Evolutionary conservation across 2,888 invertebrate species (phyloP).

Genomic region (Chymomyza amoena): DNA sequence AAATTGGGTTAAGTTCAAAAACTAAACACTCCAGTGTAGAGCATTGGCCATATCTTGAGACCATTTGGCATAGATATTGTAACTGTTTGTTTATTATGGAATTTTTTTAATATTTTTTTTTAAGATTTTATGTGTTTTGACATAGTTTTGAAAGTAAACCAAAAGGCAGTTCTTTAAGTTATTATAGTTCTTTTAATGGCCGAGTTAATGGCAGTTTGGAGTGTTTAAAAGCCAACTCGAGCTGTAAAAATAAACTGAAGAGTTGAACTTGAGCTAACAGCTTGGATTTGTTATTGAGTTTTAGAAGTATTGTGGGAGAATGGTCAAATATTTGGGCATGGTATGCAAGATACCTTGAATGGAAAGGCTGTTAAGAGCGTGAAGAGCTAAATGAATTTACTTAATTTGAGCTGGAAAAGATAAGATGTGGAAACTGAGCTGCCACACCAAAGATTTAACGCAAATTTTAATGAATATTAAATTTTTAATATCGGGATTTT

Average conservation of each 20-base stretch:
- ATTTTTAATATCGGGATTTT: too few species aligned
- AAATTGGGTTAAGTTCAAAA: constrained; percentile 64
- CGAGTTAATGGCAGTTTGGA: neutral
- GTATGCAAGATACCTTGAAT: neutral
- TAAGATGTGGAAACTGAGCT: neutral
- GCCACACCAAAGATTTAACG: neutral
- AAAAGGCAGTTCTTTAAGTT: neutral
- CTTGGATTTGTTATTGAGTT: neutral
- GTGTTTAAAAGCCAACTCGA: neutral
- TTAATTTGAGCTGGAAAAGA: neutral
- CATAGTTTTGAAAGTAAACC: neutral
- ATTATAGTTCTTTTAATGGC: neutral
- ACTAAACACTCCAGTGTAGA: constrained; percentile 46
- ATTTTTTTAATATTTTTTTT: neutral
- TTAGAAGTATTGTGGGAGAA: neutral
- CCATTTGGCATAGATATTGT: neutral
- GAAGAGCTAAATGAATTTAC: neutral
- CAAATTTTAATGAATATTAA: too few species aligned
- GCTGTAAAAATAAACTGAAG: neutral
- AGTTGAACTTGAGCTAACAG: neutral
- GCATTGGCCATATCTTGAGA: constrained; percentile 8
- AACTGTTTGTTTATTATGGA: neutral
- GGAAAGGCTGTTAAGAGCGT: neutral
- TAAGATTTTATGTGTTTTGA: neutral
- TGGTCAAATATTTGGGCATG: neutral